Percentiles rank a stretch among this genome's conserved stretches.
Conservation (phyloP, 2,797 vertebrate species). For the Pristis pectinata region DNA sequence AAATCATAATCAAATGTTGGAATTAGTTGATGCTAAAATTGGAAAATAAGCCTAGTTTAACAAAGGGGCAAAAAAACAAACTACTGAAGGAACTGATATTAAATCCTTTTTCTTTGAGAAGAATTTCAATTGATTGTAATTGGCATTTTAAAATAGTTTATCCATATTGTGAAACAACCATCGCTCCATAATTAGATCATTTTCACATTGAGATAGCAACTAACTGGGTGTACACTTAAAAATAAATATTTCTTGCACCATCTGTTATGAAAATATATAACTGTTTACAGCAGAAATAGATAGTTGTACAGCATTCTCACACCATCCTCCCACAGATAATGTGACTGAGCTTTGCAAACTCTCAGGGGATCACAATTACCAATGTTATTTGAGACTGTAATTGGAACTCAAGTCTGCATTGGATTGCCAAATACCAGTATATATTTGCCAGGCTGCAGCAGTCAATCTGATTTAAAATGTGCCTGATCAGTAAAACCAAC, state of each 20-base stretch:
- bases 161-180: neutral
- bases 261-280: constrained; percentile 32
- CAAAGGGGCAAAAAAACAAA: too few relatives aligned
- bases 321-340: constrained; percentile 30
- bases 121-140: neutral
- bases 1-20: neutral
- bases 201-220: neutral
- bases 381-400: neutral
- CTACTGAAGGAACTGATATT: neutral
- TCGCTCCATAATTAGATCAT: neutral
- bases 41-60: neutral
- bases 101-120: neutral
- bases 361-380: neutral
- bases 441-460: too few relatives aligned
- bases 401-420: neutral
- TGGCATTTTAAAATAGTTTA: neutral
- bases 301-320: neutral
- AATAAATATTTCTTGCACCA: constrained; percentile 2
- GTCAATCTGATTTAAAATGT: neutral
- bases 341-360: neutral
- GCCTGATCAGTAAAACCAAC: neutral
- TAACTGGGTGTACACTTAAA: neutral
- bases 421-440: neutral
- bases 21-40: neutral
- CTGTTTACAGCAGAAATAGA: neutral